These are phyloP conservation scores for Bagarius yarrelli DNA, from an alignment of 2,113 vertebrate species.

Conservation along the genomic window DNA sequence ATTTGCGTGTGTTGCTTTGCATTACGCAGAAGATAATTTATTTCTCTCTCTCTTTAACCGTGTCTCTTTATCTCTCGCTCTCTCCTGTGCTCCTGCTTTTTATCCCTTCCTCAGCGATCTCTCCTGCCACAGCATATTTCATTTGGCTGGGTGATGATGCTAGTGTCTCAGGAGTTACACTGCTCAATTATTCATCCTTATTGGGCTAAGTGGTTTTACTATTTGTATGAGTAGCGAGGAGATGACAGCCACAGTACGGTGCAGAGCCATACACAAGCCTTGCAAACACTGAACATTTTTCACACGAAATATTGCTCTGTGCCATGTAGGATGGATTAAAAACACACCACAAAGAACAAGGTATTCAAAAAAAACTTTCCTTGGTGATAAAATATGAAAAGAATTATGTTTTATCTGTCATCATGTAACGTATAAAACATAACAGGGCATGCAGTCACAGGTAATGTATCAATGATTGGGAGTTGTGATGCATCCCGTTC, in stretches of 20 bases:
- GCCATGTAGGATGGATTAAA: not conserved
- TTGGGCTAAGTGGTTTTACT: constrained; percentile 76
- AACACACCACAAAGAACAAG: not conserved
- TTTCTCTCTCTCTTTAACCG: not conserved
- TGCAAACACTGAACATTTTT: not conserved
- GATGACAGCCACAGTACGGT: constrained; percentile 56
- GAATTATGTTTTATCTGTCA: not conserved
- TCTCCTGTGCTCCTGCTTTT: constrained; percentile 25
- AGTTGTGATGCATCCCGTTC: not conserved
- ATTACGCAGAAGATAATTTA: constrained; percentile 73
- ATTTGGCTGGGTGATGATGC: constrained; percentile 67
- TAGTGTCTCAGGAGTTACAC: constrained; percentile 70
- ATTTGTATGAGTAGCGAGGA: constrained; percentile 64
- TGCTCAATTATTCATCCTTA: constrained; percentile 80
- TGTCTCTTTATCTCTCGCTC: constrained; percentile 61
- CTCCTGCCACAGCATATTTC: constrained; percentile 80
- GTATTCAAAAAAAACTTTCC: no score
- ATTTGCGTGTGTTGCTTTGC: constrained; percentile 78
- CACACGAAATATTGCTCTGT: not conserved
- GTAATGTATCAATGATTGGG: not conserved
- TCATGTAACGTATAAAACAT: not conserved
- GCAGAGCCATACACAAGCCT: not conserved
- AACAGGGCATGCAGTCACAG: not conserved
- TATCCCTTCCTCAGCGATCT: constrained; percentile 63
- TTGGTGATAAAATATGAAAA: not conserved